Percentiles rank a stretch among this genome's conserved stretches.
Evolutionary conservation across 2,113 vertebrate species (phyloP).

Genomic region (Oriolus oriolus): DNA sequence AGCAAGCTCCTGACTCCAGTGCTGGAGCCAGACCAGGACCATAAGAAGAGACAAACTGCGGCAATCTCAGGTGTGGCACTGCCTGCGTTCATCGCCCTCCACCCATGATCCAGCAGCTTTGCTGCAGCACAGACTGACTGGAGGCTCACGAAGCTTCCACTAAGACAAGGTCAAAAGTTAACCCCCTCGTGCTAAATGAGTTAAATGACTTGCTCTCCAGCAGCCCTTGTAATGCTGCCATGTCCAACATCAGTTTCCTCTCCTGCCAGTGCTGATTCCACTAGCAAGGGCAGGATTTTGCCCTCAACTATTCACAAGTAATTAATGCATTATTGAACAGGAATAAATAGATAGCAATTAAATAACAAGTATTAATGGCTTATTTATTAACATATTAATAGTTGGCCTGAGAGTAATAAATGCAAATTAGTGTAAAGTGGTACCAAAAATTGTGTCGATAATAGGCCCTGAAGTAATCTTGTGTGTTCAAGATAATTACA

Average conservation of each 20-base stretch:
- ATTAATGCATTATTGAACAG: constrained; percentile 72
- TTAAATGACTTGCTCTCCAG: neutral
- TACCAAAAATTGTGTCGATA: constrained; percentile 67
- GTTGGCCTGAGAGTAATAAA: constrained; percentile 69
- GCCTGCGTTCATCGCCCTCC: neutral
- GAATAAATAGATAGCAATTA: constrained; percentile 77
- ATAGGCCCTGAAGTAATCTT: constrained; percentile 64
- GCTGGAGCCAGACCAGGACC: neutral
- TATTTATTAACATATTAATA: constrained; percentile 76
- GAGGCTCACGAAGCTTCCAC: neutral
- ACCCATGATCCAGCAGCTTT: neutral
- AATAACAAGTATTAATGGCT: constrained; percentile 74
- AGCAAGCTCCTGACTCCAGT: neutral
- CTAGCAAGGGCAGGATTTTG: constrained; percentile 31
- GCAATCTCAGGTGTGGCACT: neutral
- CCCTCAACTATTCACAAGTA: constrained; percentile 69
- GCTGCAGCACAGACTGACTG: neutral
- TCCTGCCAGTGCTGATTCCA: neutral
- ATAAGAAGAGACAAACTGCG: neutral
- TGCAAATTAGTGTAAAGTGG: constrained; percentile 68
- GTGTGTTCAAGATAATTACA: constrained; percentile 68
- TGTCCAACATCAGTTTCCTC: accelerated
- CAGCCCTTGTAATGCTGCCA: accelerated
- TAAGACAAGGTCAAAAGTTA: neutral
- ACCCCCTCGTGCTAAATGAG: neutral